Evolutionary conservation across 2,113 vertebrate species (phyloP), one percentile per base, ranked within the genome.

Genomic region (Sorex araneus): DNA sequence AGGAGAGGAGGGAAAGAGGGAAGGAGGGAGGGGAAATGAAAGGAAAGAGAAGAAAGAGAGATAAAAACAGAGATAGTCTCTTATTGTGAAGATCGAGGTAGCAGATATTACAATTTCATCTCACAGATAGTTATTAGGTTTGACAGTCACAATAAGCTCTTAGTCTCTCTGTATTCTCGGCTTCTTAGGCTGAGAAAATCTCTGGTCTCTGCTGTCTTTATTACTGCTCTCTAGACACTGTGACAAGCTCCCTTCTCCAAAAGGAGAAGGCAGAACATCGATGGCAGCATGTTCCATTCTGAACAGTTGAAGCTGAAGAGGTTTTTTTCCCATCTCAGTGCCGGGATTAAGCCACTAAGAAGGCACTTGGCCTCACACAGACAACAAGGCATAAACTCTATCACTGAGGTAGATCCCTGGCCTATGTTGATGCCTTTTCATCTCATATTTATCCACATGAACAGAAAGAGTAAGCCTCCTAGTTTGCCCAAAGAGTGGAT

Each of bases 361-460:
- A 6, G 47, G 47, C 57, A 60, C 57, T 60, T 60, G 57, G 57
- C 57, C 21, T 60, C 57, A 60, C 21, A 60, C 57, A 60, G 2
- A 6, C 57, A 23, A 60, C 57, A 60, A 60, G 57, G 21, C 57
- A 60, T 60, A 60, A 60, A 23, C 19, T 60, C 18, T 23, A 60
- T 16, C 57, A 60, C 57, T 60, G 21, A 60, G 21, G 19, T 19
- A 21, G 21, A 13, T 50, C 9, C 9, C 47, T 50, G 47, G 47
- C 47, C 47, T 13, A 12, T 50, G 47, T 5, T 3, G 18, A 60
- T 19, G 66, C 27, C 13, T 34, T 93, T 93, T 45, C 64, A 64
- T 89, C 36, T 94, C 27, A 6, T 67, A 9, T 81, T 96, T 87
- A 84, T 66, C 63, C 32, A 79, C 73, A 18, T 74, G 66, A 84